phyloP scores from a whole-genome alignment of 2,888 invertebrate species.

The Clistopyga incitator region DNA sequence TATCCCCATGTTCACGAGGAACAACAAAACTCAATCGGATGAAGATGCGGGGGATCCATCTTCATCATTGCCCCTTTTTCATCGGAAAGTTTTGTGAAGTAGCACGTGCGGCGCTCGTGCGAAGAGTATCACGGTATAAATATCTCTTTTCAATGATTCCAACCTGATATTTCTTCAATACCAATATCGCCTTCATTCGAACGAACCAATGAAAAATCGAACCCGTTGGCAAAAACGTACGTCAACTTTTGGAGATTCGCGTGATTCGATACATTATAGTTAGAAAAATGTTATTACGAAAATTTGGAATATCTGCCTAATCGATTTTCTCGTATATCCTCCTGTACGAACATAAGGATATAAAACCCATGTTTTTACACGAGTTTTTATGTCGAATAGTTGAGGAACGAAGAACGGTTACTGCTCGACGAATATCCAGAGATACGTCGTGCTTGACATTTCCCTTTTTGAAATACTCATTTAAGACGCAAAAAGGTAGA shows the following conservation, averaged over 20 bases:
- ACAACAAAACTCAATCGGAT: too few species aligned
- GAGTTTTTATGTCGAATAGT: slow-evolving; percentile 8
- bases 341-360: background rate
- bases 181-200: background rate
- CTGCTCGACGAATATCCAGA: background rate
- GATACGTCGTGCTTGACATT: slow-evolving; percentile 30
- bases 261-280: background rate
- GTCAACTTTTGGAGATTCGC: background rate
- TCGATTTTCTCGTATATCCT: background rate
- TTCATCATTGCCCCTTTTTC: too few species aligned
- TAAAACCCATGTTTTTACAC: background rate
- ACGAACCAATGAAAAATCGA: background rate
- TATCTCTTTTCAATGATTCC: background rate
- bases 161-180: background rate
- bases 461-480: slow-evolving; percentile 45
- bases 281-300: background rate
- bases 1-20: too few species aligned
- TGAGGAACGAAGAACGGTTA: slow-evolving; percentile 12
- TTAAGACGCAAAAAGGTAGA: slow-evolving; percentile 44
- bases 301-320: background rate
- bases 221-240: background rate
- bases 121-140: background rate
- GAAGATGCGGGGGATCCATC: too few species aligned
- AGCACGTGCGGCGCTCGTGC: too few species aligned
- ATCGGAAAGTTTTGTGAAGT: too few species aligned